phyloP scores from a whole-genome alignment of 1,140 invertebrate species.

The Sminthurides bifidus region DNA sequence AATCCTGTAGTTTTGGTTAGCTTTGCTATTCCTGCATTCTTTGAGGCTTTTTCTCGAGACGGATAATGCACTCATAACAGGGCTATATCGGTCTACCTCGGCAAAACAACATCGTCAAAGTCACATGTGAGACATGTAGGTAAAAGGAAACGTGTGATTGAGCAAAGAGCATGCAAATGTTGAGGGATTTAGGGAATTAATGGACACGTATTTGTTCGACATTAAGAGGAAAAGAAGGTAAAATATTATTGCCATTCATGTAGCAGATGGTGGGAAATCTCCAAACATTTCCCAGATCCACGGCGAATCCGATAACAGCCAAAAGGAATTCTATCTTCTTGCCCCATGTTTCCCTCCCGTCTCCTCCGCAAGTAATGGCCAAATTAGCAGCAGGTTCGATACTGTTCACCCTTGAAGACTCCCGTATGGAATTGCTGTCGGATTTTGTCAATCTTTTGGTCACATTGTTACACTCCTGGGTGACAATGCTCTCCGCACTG shows the following conservation, averaged over 20 bases:
- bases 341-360: slow-evolving; percentile 29
- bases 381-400: slow-evolving; percentile 1
- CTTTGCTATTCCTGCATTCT: neutral
- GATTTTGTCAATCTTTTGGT: slow-evolving; percentile 26
- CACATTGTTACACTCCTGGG: slow-evolving; percentile 30
- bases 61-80: too few species aligned
- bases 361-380: slow-evolving; percentile 14
- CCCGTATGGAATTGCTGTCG: slow-evolving; percentile 21
- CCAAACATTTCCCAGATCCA: slow-evolving; percentile 73
- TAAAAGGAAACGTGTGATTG: too few species aligned
- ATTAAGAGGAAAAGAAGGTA: neutral
- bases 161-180: too few species aligned
- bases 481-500: slow-evolving; percentile 30
- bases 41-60: neutral
- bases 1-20: neutral
- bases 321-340: slow-evolving; percentile 82
- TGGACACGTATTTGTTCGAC: too few species aligned
- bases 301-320: slow-evolving; percentile 74
- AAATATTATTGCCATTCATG: slow-evolving; percentile 55
- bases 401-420: neutral
- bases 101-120: too few species aligned
- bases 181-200: too few species aligned
- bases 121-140: too few species aligned
- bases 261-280: slow-evolving; percentile 70
- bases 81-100: too few species aligned